Evolutionary conservation across 2,797 vertebrate species (phyloP).

Genomic region (Pipistrellus kuhlii): DNA sequence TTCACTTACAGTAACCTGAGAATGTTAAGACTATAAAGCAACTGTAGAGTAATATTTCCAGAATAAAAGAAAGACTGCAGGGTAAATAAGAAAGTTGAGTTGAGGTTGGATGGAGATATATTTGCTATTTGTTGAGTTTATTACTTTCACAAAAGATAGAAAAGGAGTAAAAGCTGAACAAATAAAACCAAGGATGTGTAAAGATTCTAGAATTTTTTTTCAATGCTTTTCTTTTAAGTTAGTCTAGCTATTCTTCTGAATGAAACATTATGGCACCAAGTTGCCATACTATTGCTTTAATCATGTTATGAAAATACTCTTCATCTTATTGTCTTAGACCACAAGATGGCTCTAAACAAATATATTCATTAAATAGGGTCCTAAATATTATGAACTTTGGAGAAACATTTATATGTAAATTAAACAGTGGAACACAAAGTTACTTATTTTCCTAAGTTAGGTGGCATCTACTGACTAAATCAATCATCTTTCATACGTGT

Average conservation of each 20-base stretch:
- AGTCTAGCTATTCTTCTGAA: neutral
- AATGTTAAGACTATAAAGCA: neutral
- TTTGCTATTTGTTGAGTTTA: neutral
- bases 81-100: neutral
- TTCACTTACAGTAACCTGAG: neutral
- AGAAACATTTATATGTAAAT: neutral
- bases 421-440: neutral
- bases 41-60: neutral
- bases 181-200: neutral
- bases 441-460: neutral
- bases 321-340: neutral
- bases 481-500: neutral
- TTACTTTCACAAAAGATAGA: neutral
- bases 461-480: slow-evolving; percentile 1
- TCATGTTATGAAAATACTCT: neutral
- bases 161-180: neutral
- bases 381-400: slow-evolving; percentile 33
- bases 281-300: neutral
- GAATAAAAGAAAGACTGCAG: neutral
- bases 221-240: neutral
- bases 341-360: neutral
- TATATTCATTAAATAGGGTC: neutral
- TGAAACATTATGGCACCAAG: neutral
- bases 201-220: neutral
- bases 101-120: neutral